Percentiles rank a stretch among this genome's conserved stretches.
phyloP scores from a whole-genome alignment of 2,888 invertebrate genomes.

The Phragmatobia fuliginosa region DNA sequence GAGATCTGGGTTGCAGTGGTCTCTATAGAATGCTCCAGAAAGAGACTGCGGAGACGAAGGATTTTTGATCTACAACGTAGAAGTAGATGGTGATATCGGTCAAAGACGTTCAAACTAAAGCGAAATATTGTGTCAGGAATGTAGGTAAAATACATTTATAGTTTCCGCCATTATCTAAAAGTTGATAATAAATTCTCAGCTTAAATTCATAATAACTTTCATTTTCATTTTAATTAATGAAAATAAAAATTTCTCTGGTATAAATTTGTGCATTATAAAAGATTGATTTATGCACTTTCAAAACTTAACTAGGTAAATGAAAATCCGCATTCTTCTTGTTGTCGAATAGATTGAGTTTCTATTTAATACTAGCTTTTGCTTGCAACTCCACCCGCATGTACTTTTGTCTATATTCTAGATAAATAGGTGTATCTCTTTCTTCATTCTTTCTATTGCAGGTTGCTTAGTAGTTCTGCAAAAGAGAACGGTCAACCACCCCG shows the following conservation, averaged over 20 bases:
- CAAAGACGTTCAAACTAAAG: too few relatives aligned
- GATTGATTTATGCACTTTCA: not conserved
- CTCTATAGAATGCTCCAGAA: too few relatives aligned
- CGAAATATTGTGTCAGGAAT: too few relatives aligned
- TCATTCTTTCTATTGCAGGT: constrained; percentile 37
- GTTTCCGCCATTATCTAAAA: not conserved
- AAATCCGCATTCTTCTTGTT: not conserved
- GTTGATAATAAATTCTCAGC: not conserved
- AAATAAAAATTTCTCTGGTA: not conserved
- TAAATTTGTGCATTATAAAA: not conserved
- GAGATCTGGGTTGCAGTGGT: too few relatives aligned
- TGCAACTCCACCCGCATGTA: too few relatives aligned
- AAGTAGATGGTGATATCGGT: too few relatives aligned
- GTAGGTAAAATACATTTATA: too few relatives aligned
- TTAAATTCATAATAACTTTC: not conserved
- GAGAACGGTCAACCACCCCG: constrained; percentile 56
- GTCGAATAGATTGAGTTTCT: not conserved
- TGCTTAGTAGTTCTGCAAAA: constrained; percentile 32
- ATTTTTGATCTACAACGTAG: too few relatives aligned
- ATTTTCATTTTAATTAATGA: not conserved
- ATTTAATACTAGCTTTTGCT: not conserved
- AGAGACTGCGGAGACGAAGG: too few relatives aligned
- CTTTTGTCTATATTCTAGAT: not conserved
- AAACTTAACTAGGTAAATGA: not conserved
- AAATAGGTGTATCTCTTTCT: constrained; percentile 2